Evolutionary conservation across 2,113 vertebrate species (phyloP), one percentile per base, ranked within the genome.

Genomic region (Emydocephalus ijimae): DNA sequence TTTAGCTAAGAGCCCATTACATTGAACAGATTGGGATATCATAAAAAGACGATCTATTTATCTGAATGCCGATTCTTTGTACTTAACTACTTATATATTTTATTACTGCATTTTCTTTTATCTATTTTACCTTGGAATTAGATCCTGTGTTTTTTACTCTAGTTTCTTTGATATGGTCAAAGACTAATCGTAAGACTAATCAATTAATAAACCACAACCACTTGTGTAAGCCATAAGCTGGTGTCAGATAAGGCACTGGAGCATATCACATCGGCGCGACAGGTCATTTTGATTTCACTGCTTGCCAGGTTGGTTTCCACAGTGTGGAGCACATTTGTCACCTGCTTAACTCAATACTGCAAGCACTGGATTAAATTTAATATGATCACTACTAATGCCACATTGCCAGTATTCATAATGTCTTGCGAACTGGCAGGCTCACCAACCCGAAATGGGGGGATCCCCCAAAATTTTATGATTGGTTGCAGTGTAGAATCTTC

Each of bases 401-500:
- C 15, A 48, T 43, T 43, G 56, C 9, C 39, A 85, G 34, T 57
- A 39, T 56, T 18, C 26, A 14, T n/a, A 24, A 43, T 20, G 10
- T 59, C 15, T 48, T 91, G 8, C 20, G 15, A 50, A 21, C 34
- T 81, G 69, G 69, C 74, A 81, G 34, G 34, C 18, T 81, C 20
- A 43, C 74, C 18, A 81, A 9, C 74, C 18, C 43, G 34, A 8
- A 43, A 43, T 81, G 34, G 74, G 18, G 74, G 18, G 18, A 6
- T 81, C 11, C 12, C 12, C 64, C 34, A 15, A 69, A 1, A 69
- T 26, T 69, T n/a, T 69, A 29, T 15, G 64, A 15, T 69, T 81
- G 5, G 48, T 4, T 87, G 45, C 45, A 15, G 24, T 14, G 0
- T 18, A 11, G 34, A 85, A 94, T 57, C 21, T 21, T 12, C 0